Evolutionary conservation across 1,140 invertebrate genomes (phyloP).

Genomic region (Drosophila tropicalis): DNA sequence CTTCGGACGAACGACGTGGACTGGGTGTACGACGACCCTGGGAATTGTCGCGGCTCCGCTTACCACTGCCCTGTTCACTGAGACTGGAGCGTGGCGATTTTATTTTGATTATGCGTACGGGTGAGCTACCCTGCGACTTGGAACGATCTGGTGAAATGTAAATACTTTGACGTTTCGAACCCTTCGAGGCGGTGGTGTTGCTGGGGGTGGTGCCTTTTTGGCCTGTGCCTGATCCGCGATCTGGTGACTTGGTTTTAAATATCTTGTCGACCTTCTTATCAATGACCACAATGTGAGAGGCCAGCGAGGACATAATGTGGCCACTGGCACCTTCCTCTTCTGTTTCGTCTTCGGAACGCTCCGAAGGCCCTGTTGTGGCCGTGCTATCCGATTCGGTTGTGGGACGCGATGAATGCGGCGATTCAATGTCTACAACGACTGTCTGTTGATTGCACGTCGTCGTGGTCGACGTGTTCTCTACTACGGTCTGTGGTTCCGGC

Average conservation of each 20-base stretch:
- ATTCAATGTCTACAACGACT: slow-evolving; percentile 73
- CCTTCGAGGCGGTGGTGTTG: slow-evolving; percentile 34
- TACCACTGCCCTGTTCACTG: slow-evolving; percentile 72
- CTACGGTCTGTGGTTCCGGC: slow-evolving; percentile 77
- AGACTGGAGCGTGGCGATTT: slow-evolving; percentile 77
- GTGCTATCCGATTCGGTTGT: slow-evolving; percentile 75
- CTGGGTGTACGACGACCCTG: slow-evolving; percentile 77
- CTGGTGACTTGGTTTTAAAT: slow-evolving; percentile 75
- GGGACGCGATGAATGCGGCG: slow-evolving; percentile 58
- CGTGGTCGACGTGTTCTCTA: slow-evolving; percentile 64
- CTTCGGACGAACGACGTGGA: slow-evolving; percentile 74
- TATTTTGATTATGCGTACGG: slow-evolving; percentile 82
- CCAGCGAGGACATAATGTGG: slow-evolving; percentile 37
- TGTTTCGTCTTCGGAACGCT: slow-evolving; percentile 75
- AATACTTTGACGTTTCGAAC: slow-evolving; percentile 70
- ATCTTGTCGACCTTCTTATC: slow-evolving; percentile 82
- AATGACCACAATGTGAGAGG: slow-evolving; percentile 72
- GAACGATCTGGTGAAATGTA: slow-evolving; percentile 81
- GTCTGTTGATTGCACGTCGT: slow-evolving; percentile 54
- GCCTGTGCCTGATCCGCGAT: slow-evolving; percentile 29
- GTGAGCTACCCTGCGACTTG: slow-evolving; percentile 79
- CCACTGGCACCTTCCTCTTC: slow-evolving; percentile 52
- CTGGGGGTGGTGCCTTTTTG: slow-evolving; percentile 9
- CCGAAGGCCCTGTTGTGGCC: slow-evolving; percentile 69
- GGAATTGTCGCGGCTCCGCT: slow-evolving; percentile 76